Evolutionary conservation across 2,888 invertebrate species (phyloP), one percentile per base, ranked within the genome.

Genomic region (Argynnis bischoffii): DNA sequence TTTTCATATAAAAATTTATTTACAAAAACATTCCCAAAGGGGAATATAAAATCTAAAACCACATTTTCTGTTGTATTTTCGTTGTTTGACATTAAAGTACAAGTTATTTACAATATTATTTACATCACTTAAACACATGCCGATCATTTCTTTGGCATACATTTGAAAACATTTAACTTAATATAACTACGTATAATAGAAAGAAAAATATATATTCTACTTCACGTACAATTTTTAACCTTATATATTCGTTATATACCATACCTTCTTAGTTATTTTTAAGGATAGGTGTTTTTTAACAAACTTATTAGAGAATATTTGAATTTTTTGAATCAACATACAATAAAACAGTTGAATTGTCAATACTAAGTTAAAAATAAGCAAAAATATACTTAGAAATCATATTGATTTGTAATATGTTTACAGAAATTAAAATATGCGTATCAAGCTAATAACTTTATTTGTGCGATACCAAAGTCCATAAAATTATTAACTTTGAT

Each of bases 11-110:
- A 69, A 60, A 75, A 71, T 71, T 66, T 76, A 78, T 79, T 76
- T 79, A 80, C 78, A 81, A 66, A 74, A 75, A 26, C 15, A 67
- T 72, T 67, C 70, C 65, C 18, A 74, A 68, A 61, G 59, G 70
- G 74, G 69, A 72, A 73, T 64, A 73, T 71, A 73, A 70, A 64
- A 47, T 59, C 15, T 35, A 61, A 8, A 64, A 67, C 4, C 46
- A 63, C 47, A 61, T 65, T 26, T 55, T 70, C 57, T 65, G 69
- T 66, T 71, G 60, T 59, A 16, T 63, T 68, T 73, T 71, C 74
- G 72, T 71, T 74, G 74, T 73, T 66, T 41, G 4, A 21, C 0
- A 64, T 60, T 57, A 46, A 46, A 35, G 35, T 35, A 35, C 6
- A 35, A 8, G 8, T 66, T 69, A 69, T 61, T 53, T 55, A 69